Evolutionary conservation across 2,113 vertebrate genomes (phyloP), one percentile per base, ranked within the genome.

Genomic region (Glaucidium brasilianum): DNA sequence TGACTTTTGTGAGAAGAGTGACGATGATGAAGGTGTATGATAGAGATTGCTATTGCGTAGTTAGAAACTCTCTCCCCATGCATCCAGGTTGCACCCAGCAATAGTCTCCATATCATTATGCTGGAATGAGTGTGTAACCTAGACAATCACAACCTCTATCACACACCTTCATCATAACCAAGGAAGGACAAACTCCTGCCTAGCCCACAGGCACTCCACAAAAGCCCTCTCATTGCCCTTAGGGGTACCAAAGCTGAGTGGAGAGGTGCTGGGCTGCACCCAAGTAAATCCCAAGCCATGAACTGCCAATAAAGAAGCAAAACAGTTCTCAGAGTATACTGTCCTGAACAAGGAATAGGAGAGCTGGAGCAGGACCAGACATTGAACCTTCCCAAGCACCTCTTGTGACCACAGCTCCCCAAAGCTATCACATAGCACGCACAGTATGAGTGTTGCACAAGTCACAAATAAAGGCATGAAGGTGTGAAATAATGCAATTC

Each of bases 351-450:
- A 66, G 50, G 64, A 67, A 17, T 0, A 34, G n/a, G 25, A 56
- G n/a, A 34, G 6, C 64, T 2, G 1, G 10, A 66, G 67, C 53
- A 60, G 39, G 10, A 88, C 35, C 30, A 62, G 63, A 49, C 15
- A 53, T 0, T 26, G 53, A 60, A 78, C n/a, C 16, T 72, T 49
- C 10, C 19, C 0, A 0, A 87, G 56, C 13, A 39, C 26, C 78
- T 62, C 29, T 58, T 72, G 34, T 19, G 43, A 35, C 41, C 19
- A 39, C 23, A 49, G 47, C 25, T 77, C 27, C 11, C 21, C 59
- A 37, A 72, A 73, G 37, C 37, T 35, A 3, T 37, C 21, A 32
- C 3, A 27, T 22, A 43, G 12, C 18, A 32, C 0, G 0, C 20
- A 49, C 15, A 23, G 20, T 5, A 1, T 16, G 21, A 20, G 21